Base-by-base conservation (phyloP, 2,797 vertebrate species). In the Balearica regulorum region DNA sequence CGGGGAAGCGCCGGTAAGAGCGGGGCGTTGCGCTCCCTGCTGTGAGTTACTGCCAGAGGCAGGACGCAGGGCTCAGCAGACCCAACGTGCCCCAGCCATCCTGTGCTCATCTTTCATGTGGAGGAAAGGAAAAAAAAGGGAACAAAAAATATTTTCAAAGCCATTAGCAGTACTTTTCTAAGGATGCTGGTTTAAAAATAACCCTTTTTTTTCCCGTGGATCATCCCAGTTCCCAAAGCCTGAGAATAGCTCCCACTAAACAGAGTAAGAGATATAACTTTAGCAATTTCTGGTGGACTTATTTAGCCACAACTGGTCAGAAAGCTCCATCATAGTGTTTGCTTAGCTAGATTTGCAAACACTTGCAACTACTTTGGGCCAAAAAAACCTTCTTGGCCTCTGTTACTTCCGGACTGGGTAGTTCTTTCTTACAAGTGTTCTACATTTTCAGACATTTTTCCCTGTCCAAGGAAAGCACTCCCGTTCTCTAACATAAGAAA, bases 1-100 rank as follows among this genome's bases (percentile, higher is more conserved):
- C 6, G 2, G 18, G 18, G n/a, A 61, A 37, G 64, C 2, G 4
- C 5, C 10, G 2, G 17, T 5, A 11, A 55, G 22, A n/a, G 46
- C 37, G 66, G 24, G 0, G 1, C 12, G 22, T 6, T 26, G 13
- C 16, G 19, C 31, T 61, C 39, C 37, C 41, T 46, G 24, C 25
- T 26, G 26, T 6, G 18, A 55, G 53, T 41, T 17, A 31, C 78
- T 43, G 82, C 37, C 41, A n/a, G 4, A 58, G 57, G 33, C 39
- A 37, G 15, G 16, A 71, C 46, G 48, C 25, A 14, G 43, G 41
- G 71, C 24, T 58, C 64, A 54, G 62, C 35, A 73, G 29, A 21
- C 16, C 29, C 19, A 33, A 48, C 0, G 1, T 19, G 33, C 16
- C 37, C 53, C 60, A 64, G 48, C 51, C 55, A 83, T 33, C 26